These are phyloP conservation scores for Cephalotes varians DNA, from an alignment of 2,888 invertebrate species.

Conservation along the genomic window DNA sequence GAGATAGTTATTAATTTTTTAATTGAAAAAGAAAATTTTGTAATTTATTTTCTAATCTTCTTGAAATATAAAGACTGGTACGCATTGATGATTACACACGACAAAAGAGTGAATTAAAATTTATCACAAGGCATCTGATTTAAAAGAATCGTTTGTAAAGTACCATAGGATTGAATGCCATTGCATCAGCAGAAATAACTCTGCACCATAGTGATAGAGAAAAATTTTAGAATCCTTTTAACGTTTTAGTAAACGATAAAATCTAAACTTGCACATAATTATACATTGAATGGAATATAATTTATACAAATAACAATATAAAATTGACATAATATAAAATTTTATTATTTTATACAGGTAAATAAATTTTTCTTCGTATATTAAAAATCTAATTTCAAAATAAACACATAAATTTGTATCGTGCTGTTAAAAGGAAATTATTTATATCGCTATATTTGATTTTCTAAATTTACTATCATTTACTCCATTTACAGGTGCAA, in stretches of 20 bases:
- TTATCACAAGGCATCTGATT: neutral
- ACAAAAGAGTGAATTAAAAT: neutral
- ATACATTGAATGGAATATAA: neutral
- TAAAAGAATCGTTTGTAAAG: neutral
- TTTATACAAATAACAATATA: neutral
- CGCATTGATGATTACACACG: neutral
- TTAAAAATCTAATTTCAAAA: neutral
- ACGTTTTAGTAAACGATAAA: slow-evolving; percentile 1
- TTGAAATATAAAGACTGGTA: neutral
- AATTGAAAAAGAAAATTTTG: neutral
- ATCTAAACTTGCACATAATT: neutral
- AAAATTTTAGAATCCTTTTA: neutral
- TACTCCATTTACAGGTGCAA: neutral
- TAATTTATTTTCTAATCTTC: neutral
- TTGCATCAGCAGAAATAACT: slow-evolving; percentile 1
- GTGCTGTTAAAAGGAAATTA: neutral
- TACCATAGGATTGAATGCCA: neutral
- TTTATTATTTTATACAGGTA: neutral
- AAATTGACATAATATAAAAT: slow-evolving; percentile 7
- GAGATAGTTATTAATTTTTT: neutral
- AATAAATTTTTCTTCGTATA: neutral
- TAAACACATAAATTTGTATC: neutral
- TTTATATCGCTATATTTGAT: neutral
- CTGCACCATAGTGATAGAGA: neutral
- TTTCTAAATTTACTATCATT: slow-evolving; percentile 11